A percentile compares a stretch with the other conserved stretches of the same genome.
phyloP scores from a whole-genome alignment of 2,113 vertebrate species.

The Myotis brandtii region DNA sequence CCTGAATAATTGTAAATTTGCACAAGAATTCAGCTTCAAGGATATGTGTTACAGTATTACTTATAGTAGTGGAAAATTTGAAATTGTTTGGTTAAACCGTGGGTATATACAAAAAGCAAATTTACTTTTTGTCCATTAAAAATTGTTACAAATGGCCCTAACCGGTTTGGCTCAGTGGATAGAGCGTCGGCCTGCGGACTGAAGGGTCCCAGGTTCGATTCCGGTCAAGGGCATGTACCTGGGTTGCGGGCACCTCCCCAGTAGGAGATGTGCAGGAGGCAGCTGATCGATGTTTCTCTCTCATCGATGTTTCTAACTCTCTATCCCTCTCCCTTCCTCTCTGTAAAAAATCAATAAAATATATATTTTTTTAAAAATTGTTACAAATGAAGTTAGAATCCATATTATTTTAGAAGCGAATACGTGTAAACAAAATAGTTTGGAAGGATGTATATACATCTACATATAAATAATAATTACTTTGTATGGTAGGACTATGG shows the following conservation, averaged over 20 bases:
- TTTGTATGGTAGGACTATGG: neutral
- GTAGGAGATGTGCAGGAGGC: too few relatives aligned
- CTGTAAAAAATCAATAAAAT: too few relatives aligned
- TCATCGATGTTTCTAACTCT: too few relatives aligned
- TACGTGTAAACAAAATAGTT: neutral
- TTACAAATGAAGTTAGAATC: conserved; percentile 38
- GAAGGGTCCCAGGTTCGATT: too few relatives aligned
- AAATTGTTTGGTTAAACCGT: conserved; percentile 4
- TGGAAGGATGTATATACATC: neutral
- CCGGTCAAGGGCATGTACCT: too few relatives aligned
- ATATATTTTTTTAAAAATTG: neutral
- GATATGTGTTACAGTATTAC: neutral
- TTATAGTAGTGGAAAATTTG: neutral
- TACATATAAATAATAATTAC: neutral
- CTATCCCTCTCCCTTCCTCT: too few relatives aligned
- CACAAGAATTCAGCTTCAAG: conserved; percentile 19
- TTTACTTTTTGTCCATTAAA: conserved; percentile 31
- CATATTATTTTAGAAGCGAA: conserved; percentile 36
- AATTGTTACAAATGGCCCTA: neutral
- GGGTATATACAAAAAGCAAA: neutral
- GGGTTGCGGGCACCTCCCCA: too few relatives aligned
- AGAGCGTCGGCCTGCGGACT: too few relatives aligned
- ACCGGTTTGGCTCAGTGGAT: too few relatives aligned
- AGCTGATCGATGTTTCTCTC: too few relatives aligned
- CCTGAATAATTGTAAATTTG: neutral